These are phyloP conservation scores for Prietella phreatophila DNA, from an alignment of 2,113 vertebrate species.

Conservation along the genomic window DNA sequence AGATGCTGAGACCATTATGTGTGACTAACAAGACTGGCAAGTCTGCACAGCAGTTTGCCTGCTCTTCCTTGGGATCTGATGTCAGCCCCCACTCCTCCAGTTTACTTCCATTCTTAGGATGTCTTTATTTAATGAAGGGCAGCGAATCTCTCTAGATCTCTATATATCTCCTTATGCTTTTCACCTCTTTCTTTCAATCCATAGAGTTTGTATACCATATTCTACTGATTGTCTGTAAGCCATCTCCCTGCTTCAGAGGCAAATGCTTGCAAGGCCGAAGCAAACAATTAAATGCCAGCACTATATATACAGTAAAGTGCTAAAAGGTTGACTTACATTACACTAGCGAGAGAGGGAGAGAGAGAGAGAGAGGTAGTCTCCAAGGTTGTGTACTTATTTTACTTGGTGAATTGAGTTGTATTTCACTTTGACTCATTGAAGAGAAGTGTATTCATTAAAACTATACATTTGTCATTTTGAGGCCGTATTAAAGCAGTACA, in stretches of 20 bases:
- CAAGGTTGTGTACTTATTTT: constrained; percentile 9
- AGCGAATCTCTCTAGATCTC: neutral
- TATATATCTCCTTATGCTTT: neutral
- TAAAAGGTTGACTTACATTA: constrained; percentile 26
- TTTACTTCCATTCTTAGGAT: constrained; percentile 66
- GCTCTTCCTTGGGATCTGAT: constrained; percentile 72
- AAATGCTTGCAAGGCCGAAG: constrained; percentile 68
- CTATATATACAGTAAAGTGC: constrained; percentile 64
- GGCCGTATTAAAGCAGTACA: neutral
- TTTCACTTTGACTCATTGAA: neutral
- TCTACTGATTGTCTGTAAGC: constrained; percentile 64
- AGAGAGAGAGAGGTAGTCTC: neutral
- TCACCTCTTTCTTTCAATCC: constrained; percentile 56
- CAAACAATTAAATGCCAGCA: constrained; percentile 56
- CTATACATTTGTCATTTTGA: neutral
- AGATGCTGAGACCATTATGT: constrained; percentile 51
- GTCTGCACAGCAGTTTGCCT: constrained; percentile 56
- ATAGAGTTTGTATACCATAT: constrained; percentile 44
- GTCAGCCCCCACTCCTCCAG: constrained; percentile 66
- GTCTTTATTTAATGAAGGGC: constrained; percentile 60
- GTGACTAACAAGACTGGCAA: constrained; percentile 63
- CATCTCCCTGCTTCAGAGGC: constrained; percentile 61
- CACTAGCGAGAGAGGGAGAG: neutral
- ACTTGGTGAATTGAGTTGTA: neutral
- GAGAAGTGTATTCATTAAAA: neutral